Evolutionary conservation across 2,113 vertebrate species (phyloP), one percentile per base, ranked within the genome.

Genomic region (Columba janthina): DNA sequence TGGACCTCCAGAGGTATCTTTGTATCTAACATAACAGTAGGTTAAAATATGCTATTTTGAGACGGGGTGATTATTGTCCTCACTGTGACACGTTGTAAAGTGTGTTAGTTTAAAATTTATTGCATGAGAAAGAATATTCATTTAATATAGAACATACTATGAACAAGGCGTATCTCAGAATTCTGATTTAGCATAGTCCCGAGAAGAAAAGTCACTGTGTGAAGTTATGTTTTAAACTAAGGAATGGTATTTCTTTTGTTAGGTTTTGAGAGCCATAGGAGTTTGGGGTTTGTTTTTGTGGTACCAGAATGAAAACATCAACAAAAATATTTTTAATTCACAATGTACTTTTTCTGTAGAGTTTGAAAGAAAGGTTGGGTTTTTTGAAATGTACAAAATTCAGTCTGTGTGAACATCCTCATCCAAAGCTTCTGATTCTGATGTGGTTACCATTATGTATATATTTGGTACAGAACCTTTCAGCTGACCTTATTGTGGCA

Each of bases 1-100:
- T 57, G 99, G 99, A 2, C 99, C 99, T 3, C 99, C 99, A 56
- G 99, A 99, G 99, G 99, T 99, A 97, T 84, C 5, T 9, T 77
- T 77, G 38, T 46, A 9, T 82, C 4, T 57, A 67, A 83, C 5
- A 26, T 46, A 48, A 20, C 13, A 60, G 40, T 60, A 53, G 38
- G 21, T 57, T 74, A 56, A 67, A 62, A 69, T 18, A 14, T 61
- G 56, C 19, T 66, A 18, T 69, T 66, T 58, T 93, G 46, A 62
- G 38, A 38, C 56, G 57, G 56, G 21, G 1, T 38, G 9, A 24
- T 82, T 58, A 28, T 51, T 69, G 6, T 65, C 34, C n/a, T 90
- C 4, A 6, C 38, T 65, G 64, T 85, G 74, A 17, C 5, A 3
- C 3, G 1, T 54, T 71, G 22, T 4, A 42, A 74, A 81, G 46